Base-by-base conservation (phyloP, 2,797 vertebrate genomes). In the Labroides dimidiatus region DNA sequence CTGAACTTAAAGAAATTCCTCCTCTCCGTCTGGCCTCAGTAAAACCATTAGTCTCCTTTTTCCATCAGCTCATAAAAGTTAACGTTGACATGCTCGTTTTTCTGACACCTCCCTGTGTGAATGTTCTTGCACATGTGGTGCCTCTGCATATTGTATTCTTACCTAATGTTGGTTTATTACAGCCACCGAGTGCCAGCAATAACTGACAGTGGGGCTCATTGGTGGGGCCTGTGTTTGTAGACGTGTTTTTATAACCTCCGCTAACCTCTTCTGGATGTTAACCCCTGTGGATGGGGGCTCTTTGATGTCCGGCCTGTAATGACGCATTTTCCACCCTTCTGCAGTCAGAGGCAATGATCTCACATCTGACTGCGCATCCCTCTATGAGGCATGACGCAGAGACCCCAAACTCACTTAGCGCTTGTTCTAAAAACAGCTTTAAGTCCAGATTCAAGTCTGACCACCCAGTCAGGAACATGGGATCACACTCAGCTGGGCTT, bases 251-350 rank as follows among this genome's bases (percentile, higher is more conserved):
- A 78, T 84, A 86, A 84, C 82, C 75, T 64, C 44, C 59, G 63
- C 77, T 85, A 74, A 81, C 77, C 77, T 77, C 82, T 60, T 64
- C 73, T 82, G 81, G 80, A 87, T 20, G 57, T 82, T 82, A 85
- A 85, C 72, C 78, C 76, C 77, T 57, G 48, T 71, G 80, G 80
- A 86, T 20, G 19, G 65, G 9, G 50, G 11, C 39, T 21, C 77
- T 91, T 90, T 93, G 82, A 93, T 88, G 90, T 88, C 62, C 77
- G 64, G 55, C 33, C 64, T 27, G 48, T 42, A 69, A 61, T 89
- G 88, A 90, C 77, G 67, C 81, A 84, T 81, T 92, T 92, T 90
- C 89, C 88, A 80, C 48, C 74, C 74, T 66, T 81, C 66, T 64
- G 61, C 84, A 65, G 74, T 81, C 70, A 23, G 24, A 64, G 65